Percentiles rank a stretch among this genome's conserved stretches.
These are phyloP conservation scores for Eubasilissa splendida DNA, from an alignment of 2,888 invertebrate species.

Conservation along the genomic window DNA sequence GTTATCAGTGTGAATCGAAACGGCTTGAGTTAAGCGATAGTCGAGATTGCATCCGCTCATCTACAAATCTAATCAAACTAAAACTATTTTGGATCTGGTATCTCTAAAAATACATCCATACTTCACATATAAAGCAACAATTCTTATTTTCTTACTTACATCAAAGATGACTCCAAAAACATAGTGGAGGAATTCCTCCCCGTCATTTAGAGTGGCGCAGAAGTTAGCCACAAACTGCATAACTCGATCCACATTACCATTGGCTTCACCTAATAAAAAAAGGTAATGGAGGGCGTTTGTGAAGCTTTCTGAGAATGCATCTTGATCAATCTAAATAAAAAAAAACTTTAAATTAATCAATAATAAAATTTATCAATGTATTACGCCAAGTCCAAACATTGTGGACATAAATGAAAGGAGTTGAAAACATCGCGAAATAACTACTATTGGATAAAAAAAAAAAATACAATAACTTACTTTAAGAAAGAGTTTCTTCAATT, in stretches of 20 bases:
- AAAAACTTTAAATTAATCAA: constrained; percentile 7
- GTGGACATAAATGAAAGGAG: not conserved
- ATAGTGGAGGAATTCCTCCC: constrained; percentile 72
- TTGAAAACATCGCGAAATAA: not conserved
- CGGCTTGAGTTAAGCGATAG: no score
- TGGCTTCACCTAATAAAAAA: constrained; percentile 78
- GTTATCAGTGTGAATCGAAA: no score
- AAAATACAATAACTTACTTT: constrained; percentile 68
- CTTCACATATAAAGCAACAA: no score
- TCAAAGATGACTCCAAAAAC: constrained; percentile 77
- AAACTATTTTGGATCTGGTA: no score
- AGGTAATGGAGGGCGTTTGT: constrained; percentile 76
- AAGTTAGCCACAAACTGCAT: constrained; percentile 83
- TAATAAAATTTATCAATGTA: not conserved
- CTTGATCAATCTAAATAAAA: constrained; percentile 69
- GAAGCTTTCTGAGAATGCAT: constrained; percentile 77
- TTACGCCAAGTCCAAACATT: not conserved
- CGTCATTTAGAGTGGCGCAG: constrained; percentile 74
- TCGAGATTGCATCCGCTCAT: no score
- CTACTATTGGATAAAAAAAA: not conserved
- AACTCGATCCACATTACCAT: constrained; percentile 78
- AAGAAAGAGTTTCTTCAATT: constrained; percentile 75
- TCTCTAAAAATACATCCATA: no score
- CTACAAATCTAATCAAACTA: no score
- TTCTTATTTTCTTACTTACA: constrained; percentile 65